Conservation (phyloP, 2,113 vertebrate genomes). For the Eretmochelys imbricata region DNA sequence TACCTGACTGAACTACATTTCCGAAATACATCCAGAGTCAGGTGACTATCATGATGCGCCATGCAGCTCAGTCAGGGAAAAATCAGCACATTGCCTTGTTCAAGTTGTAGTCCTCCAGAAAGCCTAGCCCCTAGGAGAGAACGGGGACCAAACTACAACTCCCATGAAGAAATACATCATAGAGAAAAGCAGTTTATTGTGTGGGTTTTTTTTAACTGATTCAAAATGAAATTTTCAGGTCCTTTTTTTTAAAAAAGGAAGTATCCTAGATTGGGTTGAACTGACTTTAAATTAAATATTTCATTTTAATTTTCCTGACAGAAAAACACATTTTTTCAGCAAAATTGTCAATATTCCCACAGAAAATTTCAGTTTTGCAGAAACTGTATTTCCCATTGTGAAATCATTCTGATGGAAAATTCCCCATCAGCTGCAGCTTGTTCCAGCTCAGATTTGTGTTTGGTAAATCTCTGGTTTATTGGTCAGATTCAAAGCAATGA, state of each 20-base stretch:
- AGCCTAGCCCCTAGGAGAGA: neutral
- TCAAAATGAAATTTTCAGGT: neutral
- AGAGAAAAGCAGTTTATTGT: neutral
- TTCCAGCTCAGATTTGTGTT: constrained; percentile 68
- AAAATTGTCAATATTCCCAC: neutral
- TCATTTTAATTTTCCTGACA: neutral
- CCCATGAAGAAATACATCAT: neutral
- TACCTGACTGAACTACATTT: neutral
- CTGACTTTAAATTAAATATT: neutral
- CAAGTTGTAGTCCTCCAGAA: neutral
- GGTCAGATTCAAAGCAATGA: constrained; percentile 49
- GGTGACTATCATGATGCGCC: rapidly evolving
- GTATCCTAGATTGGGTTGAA: neutral
- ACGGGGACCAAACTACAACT: neutral
- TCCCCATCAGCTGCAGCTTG: neutral
- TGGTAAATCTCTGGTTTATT: constrained; percentile 1
- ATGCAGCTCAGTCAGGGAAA: neutral
- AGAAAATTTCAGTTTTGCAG: constrained; percentile 16
- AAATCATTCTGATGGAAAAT: constrained; percentile 32
- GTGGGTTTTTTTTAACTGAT: neutral
- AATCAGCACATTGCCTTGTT: neutral
- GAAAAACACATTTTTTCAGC: neutral
- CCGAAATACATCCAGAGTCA: neutral
- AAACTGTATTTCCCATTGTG: neutral
- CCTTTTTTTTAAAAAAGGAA: neutral